phyloP scores from a whole-genome alignment of 2,797 vertebrate species.

The Distichodus sexfasciatus region DNA sequence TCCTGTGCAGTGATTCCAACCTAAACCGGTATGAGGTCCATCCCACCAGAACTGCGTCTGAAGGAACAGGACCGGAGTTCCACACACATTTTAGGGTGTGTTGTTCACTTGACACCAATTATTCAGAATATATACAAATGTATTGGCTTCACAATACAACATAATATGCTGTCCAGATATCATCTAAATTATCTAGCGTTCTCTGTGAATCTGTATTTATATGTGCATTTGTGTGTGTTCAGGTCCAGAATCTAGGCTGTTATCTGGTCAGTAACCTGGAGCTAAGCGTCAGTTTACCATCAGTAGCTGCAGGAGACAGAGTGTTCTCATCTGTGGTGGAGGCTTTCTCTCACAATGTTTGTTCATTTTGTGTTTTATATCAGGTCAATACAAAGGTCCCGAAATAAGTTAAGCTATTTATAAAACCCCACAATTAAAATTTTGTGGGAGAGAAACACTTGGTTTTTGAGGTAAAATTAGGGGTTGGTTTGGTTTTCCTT shows the following conservation, averaged over 20 bases:
- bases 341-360: constrained; percentile 82
- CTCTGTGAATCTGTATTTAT: background rate
- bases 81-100: constrained; percentile 83
- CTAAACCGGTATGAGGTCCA: constrained; percentile 90
- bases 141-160: too few species aligned
- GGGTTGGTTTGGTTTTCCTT: background rate
- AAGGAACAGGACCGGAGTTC: constrained; percentile 84
- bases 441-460: too few species aligned
- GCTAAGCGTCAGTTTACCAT: constrained; percentile 77
- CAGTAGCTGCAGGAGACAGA: constrained; percentile 73
- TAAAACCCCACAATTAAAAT: too few species aligned
- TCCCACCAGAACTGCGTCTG: constrained; percentile 74
- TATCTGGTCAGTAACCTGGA: constrained; percentile 78
- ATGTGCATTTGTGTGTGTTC: constrained; percentile 25
- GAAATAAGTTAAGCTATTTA: too few species aligned
- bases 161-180: too few species aligned
- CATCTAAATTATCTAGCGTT: background rate
- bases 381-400: too few species aligned
- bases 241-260: constrained; percentile 92
- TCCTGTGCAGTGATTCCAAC: constrained; percentile 77
- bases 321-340: constrained; percentile 82
- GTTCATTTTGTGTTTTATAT: background rate
- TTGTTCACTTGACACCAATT: background rate
- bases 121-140: too few species aligned
- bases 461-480: background rate